phyloP scores from a whole-genome alignment of 1,140 invertebrate species.

The Leptonema lineaticorne region DNA sequence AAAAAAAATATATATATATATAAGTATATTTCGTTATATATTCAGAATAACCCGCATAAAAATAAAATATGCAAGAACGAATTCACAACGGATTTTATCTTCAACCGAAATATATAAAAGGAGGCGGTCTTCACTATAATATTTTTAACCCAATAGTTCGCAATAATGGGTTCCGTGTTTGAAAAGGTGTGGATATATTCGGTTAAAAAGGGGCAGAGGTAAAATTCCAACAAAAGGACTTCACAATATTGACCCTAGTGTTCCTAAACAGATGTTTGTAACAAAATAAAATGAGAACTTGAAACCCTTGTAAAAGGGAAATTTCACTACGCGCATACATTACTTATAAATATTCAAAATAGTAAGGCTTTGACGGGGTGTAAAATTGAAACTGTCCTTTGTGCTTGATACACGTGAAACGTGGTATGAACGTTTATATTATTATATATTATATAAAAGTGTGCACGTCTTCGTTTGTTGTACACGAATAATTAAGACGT shows the following conservation, averaged over 20 bases:
- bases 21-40: background rate
- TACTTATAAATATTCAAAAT: slow-evolving; percentile 3
- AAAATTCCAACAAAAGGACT: slow-evolving; percentile 21
- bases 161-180: background rate
- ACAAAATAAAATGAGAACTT: slow-evolving; percentile 11
- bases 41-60: background rate
- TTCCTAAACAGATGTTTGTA: slow-evolving; percentile 24
- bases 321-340: background rate
- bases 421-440: too few relatives aligned
- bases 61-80: background rate
- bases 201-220: background rate
- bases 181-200: slow-evolving; percentile 15
- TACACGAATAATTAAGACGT: too few relatives aligned
- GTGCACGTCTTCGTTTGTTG: too few relatives aligned
- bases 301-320: background rate
- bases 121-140: background rate
- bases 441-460: too few relatives aligned
- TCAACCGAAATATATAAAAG: background rate
- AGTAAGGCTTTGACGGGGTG: background rate
- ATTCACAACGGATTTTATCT: background rate
- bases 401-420: too few relatives aligned
- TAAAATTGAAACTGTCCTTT: too few relatives aligned
- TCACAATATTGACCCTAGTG: slow-evolving; percentile 21
- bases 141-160: background rate
- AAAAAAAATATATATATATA: background rate